Conservation (phyloP, 2,113 vertebrate species). For the Oryzias celebensis region DNA sequence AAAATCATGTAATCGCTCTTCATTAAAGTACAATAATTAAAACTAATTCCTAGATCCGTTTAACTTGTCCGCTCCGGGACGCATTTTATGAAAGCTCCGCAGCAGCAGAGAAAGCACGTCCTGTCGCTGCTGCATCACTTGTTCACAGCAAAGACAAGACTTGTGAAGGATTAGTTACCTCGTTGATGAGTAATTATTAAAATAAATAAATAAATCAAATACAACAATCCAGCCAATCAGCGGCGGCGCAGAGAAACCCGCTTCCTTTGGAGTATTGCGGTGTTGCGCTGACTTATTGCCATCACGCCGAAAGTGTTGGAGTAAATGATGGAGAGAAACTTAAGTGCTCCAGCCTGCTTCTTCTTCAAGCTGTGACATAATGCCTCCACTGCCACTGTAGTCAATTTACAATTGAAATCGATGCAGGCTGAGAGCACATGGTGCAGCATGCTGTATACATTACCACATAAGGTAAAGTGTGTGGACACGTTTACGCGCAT, state of each 20-base stretch:
- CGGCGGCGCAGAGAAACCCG: slow-evolving; percentile 36
- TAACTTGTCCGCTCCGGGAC: slow-evolving; percentile 21
- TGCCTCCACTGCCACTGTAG: neutral
- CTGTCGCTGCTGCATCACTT: slow-evolving; percentile 14
- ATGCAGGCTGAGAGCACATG: slow-evolving; percentile 11
- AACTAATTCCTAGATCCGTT: neutral
- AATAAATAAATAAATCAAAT: neutral
- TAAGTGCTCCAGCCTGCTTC: neutral
- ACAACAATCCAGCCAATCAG: slow-evolving; percentile 59
- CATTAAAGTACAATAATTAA: neutral
- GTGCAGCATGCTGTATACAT: slow-evolving; percentile 6
- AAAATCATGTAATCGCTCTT: neutral
- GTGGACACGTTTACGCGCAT: neutral
- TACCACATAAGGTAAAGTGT: slow-evolving; percentile 3
- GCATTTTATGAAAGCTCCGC: slow-evolving; percentile 33
- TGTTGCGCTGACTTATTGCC: slow-evolving; percentile 32
- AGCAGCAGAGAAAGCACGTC: slow-evolving; percentile 33
- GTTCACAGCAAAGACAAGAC: slow-evolving; percentile 15
- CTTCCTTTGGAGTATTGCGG: slow-evolving; percentile 36
- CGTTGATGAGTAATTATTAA: slow-evolving; percentile 14
- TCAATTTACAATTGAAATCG: slow-evolving; percentile 4
- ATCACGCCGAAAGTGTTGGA: slow-evolving; percentile 13
- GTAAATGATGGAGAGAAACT: slow-evolving; percentile 34
- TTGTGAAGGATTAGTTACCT: neutral
- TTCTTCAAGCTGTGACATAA: slow-evolving; percentile 13